A percentile compares a stretch with the other conserved stretches of the same genome.
phyloP scores from a whole-genome alignment of 2,797 vertebrate species.

The Sebastes diploproa region DNA sequence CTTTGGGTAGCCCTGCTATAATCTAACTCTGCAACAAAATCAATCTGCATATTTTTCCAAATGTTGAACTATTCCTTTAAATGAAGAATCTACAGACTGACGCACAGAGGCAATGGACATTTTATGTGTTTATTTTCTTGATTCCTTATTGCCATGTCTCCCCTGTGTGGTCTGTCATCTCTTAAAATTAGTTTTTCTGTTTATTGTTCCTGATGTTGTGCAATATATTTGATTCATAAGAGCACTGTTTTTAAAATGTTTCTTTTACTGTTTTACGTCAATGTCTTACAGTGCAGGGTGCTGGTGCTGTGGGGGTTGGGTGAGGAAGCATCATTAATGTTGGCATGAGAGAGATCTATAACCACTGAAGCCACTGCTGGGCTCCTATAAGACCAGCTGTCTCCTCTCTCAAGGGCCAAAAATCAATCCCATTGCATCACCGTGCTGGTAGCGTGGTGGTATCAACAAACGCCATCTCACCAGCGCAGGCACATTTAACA shows the following conservation, averaged over 20 bases:
- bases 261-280: constrained; percentile 21
- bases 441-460: constrained; percentile 19
- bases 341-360: constrained; percentile 52
- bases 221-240: constrained; percentile 69
- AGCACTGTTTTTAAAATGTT: constrained; percentile 38
- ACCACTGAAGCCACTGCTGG: constrained; percentile 61
- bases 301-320: not conserved
- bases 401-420: constrained; percentile 60
- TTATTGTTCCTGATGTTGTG: constrained; percentile 60
- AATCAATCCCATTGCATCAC: constrained; percentile 63
- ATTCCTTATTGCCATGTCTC: constrained; percentile 25
- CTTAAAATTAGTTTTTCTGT: constrained; percentile 25
- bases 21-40: not conserved
- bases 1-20: not conserved
- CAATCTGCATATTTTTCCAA: not conserved
- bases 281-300: constrained; percentile 25
- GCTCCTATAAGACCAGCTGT: constrained; percentile 60
- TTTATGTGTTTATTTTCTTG: constrained; percentile 18
- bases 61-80: constrained; percentile 21
- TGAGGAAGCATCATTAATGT: constrained; percentile 45
- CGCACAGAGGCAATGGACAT: constrained; percentile 18
- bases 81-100: constrained; percentile 25
- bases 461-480: constrained; percentile 28
- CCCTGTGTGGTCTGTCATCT: constrained; percentile 11
- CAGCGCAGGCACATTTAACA: not conserved